These are phyloP conservation scores for Lycaon pictus DNA, from an alignment of 2,113 vertebrate species.

Conservation along the genomic window DNA sequence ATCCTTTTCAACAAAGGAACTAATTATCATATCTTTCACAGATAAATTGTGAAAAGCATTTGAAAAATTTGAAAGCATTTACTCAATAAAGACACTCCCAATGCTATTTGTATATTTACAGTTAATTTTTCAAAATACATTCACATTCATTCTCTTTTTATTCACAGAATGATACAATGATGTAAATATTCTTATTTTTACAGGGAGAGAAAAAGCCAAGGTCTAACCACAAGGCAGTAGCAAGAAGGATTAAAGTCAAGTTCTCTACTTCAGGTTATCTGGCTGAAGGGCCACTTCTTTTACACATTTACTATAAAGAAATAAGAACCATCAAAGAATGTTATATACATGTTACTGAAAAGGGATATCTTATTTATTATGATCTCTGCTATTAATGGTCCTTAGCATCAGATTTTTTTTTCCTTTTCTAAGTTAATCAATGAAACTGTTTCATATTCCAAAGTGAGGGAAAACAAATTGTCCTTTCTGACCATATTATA, in stretches of 20 bases:
- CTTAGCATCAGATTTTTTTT: background rate
- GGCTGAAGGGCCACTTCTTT: slow-evolving; percentile 60
- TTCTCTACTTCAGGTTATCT: slow-evolving; percentile 64
- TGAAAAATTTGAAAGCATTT: background rate
- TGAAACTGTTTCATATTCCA: slow-evolving; percentile 43
- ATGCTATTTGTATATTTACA: background rate
- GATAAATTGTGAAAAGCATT: background rate
- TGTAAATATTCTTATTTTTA: slow-evolving; percentile 69
- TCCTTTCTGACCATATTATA: background rate
- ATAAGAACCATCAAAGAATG: slow-evolving; percentile 14
- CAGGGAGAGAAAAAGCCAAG: slow-evolving; percentile 68
- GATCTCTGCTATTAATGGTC: background rate
- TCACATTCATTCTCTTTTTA: background rate
- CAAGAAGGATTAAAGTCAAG: slow-evolving; percentile 56
- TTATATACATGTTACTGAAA: background rate
- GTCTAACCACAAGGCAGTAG: slow-evolving; percentile 32
- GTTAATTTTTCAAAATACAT: slow-evolving; percentile 47
- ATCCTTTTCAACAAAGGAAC: slow-evolving; percentile 44
- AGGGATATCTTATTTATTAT: background rate
- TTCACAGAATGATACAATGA: slow-evolving; percentile 50
- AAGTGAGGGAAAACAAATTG: background rate
- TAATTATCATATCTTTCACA: background rate
- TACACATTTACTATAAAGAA: slow-evolving; percentile 42
- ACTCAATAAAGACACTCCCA: background rate
- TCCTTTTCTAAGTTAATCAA: background rate